Percentiles rank a stretch among this genome's conserved stretches.
phyloP scores from a whole-genome alignment of 2,888 invertebrate species.

The Tribolium freemani region DNA sequence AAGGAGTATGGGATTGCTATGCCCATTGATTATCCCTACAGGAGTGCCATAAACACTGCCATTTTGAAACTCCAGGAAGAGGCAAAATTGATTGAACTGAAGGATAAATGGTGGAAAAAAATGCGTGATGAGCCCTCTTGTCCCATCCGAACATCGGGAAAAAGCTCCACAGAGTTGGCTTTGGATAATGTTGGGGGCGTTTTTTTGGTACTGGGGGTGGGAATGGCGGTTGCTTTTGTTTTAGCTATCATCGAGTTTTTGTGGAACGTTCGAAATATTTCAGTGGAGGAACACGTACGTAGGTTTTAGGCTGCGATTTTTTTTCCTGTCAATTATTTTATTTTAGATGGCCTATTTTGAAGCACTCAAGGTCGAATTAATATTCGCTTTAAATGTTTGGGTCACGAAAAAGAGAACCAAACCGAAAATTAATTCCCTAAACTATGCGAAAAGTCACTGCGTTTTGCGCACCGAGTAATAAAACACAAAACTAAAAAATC shows the following conservation, averaged over 20 bases:
- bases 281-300: constrained; percentile 89
- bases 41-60: constrained; percentile 88
- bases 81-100: constrained; percentile 84
- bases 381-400: constrained; percentile 81
- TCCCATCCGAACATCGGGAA: constrained; percentile 44
- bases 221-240: constrained; percentile 78
- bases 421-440: constrained; percentile 49
- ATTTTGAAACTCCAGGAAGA: constrained; percentile 92
- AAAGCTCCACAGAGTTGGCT: constrained; percentile 69
- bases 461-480: background rate
- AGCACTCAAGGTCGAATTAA: constrained; percentile 78
- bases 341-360: constrained; percentile 77
- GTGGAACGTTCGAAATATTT: constrained; percentile 84
- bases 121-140: constrained; percentile 67
- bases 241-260: constrained; percentile 88
- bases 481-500: background rate
- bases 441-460: constrained; percentile 10
- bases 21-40: constrained; percentile 85
- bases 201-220: constrained; percentile 85
- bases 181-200: constrained; percentile 93
- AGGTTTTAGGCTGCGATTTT: constrained; percentile 48
- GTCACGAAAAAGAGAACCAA: constrained; percentile 78
- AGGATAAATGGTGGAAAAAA: constrained; percentile 93
- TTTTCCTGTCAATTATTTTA: background rate
- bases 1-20: constrained; percentile 96